Percentiles rank a stretch among this genome's conserved stretches.
Evolutionary conservation across 2,113 vertebrate genomes (phyloP).

Genomic region (Mesoclemmys tuberculata): DNA sequence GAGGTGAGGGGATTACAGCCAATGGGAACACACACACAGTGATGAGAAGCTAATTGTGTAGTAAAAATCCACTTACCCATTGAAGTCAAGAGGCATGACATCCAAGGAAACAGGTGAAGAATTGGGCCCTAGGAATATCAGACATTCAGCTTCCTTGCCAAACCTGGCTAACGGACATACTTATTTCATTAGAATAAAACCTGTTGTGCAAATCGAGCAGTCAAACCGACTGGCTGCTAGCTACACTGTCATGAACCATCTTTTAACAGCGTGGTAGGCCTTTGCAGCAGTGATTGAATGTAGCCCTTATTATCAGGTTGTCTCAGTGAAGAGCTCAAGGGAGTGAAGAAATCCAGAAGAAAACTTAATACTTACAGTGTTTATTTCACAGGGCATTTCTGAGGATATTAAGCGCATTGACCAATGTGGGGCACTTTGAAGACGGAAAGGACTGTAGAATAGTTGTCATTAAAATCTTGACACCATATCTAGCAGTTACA

Average conservation of each 20-base stretch:
- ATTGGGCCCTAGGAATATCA: not conserved
- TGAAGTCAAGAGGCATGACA: not conserved
- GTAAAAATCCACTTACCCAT: not conserved
- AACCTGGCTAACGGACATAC: not conserved
- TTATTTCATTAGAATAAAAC: not conserved
- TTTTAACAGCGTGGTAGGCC: not conserved
- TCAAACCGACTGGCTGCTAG: not conserved
- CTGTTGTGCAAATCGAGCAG: not conserved
- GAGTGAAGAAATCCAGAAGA: conserved; percentile 32
- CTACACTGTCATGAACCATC: not conserved
- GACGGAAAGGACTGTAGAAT: conserved; percentile 6
- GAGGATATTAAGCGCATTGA: not conserved
- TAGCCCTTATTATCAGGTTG: not conserved
- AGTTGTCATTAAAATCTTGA: conserved; percentile 31
- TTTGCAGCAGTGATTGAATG: not conserved
- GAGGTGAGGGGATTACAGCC: not conserved
- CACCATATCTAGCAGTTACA: not conserved
- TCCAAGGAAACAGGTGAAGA: not conserved
- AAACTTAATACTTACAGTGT: not conserved
- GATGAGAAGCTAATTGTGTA: not conserved
- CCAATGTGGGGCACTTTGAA: conserved; percentile 19
- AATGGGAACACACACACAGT: not conserved
- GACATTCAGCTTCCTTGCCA: not conserved
- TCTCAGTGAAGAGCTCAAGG: not conserved
- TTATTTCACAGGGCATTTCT: not conserved